Evolutionary conservation across 2,797 vertebrate species (phyloP), one percentile per base, ranked within the genome.

Genomic region (Cryptoprocta ferox): DNA sequence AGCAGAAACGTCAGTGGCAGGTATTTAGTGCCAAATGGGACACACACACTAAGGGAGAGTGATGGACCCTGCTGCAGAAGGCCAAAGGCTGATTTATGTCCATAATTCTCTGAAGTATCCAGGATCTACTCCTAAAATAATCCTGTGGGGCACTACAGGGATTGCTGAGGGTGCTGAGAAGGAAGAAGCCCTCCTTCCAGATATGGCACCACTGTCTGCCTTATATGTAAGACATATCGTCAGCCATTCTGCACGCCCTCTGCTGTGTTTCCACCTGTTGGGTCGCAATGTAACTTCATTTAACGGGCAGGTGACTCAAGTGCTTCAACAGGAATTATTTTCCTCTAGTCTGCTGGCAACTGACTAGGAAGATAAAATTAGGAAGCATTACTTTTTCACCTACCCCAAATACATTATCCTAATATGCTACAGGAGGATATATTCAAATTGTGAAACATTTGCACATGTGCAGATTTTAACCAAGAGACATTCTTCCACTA

Each of bases 281-380:
- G 95, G 90, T 92, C 65, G 92, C 97, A 98, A 96, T 96, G 93
- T 97, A 97, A 97, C 97, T 97, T 98, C 98, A 83, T 97, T 94
- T 98, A 97, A 98, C 97, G 98, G 97, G 65, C 94, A 97, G 95
- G 80, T 97, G 98, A 97, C 92, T 97, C 97, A 98, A 96, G 95
- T 94, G 96, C 98, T 98, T 97, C 97, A 97, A 97, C 97, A 92
- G 98, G 97, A 98, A 98, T 97, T 97, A 97, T 79, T 98, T 97
- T 97, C 98, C 98, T 98, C 96, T 98, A 98, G 97, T 98, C 97
- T 98, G 97, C 96, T 98, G 98, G 94, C 96, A 98, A 98, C 98
- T 98, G 97, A 98, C 97, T 97, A 98, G 98, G 98, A 97, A 98
- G 97, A 98, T 97, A 98, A 98, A 97, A 98, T 98, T 97, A 97